Conservation (phyloP, 2,888 invertebrate genomes). For the Tineola bisselliella region DNA sequence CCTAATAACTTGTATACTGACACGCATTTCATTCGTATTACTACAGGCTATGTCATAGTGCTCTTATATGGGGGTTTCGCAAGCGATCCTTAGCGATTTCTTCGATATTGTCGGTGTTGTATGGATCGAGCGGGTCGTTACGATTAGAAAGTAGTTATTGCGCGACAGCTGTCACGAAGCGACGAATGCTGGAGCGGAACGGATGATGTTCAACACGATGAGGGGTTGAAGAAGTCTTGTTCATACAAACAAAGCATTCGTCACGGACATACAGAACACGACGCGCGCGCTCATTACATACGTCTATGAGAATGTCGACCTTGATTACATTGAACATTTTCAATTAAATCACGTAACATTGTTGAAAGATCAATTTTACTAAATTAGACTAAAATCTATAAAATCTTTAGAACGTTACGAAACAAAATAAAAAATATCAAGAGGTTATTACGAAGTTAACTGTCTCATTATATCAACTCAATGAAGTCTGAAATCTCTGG, state of each 20-base stretch:
- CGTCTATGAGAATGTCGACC: neutral
- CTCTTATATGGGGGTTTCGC: conserved; percentile 36
- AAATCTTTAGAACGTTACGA: neutral
- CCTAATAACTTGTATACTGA: conserved; percentile 19
- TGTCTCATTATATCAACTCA: conserved; percentile 10
- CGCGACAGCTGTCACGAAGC: conserved; percentile 59
- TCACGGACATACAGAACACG: conserved; percentile 38
- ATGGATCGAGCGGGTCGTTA: conserved; percentile 26
- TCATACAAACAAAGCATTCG: conserved; percentile 56
- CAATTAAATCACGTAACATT: conserved; percentile 18
- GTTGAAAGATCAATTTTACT: neutral
- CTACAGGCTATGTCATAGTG: neutral
- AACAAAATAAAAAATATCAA: neutral
- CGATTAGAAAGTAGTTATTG: conserved; percentile 56
- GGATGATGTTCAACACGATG: conserved; percentile 33
- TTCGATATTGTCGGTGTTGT: conserved; percentile 38
- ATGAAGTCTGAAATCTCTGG: neutral
- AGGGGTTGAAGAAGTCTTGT: conserved; percentile 40
- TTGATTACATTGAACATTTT: conserved; percentile 14
- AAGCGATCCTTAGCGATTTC: conserved; percentile 47
- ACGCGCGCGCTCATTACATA: conserved; percentile 17
- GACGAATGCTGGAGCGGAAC: conserved; percentile 61
- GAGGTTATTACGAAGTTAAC: neutral
- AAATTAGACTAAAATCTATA: neutral
- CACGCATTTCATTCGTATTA: conserved; percentile 24